These are phyloP conservation scores for Chamaetylas fuelleborni DNA, from an alignment of 2,113 vertebrate genomes.

Conservation along the genomic window DNA sequence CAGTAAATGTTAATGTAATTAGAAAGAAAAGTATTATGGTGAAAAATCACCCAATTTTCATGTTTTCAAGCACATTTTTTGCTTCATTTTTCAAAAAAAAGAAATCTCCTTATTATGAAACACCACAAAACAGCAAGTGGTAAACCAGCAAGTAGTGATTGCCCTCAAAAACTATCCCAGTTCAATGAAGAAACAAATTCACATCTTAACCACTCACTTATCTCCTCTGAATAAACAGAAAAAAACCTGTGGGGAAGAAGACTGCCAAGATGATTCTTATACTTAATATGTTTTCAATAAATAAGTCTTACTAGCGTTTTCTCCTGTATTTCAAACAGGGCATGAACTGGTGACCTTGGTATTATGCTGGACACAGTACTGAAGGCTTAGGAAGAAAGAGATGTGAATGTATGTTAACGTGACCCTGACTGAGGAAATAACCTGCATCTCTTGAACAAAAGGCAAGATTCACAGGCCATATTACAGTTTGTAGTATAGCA, in stretches of 20 bases:
- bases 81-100: too few relatives aligned
- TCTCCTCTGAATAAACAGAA: too few relatives aligned
- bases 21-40: too few relatives aligned
- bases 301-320: neutral
- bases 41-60: too few relatives aligned
- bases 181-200: too few relatives aligned
- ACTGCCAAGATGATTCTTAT: neutral
- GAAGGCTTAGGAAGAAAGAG: neutral
- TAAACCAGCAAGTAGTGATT: too few relatives aligned
- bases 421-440: neutral
- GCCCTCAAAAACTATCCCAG: too few relatives aligned
- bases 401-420: fast-evolving
- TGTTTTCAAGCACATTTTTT: too few relatives aligned
- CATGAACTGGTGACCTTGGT: neutral
- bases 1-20: neutral
- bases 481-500: neutral
- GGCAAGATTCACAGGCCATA: neutral
- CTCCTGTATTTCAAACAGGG: neutral
- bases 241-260: neutral
- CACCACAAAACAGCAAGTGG: too few relatives aligned
- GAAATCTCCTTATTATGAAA: too few relatives aligned
- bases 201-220: too few relatives aligned
- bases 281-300: neutral
- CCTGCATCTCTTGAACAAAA: neutral
- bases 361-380: neutral